These are phyloP conservation scores for Zaprionus kolodkinae DNA, from an alignment of 1,140 invertebrate species.

Conservation along the genomic window DNA sequence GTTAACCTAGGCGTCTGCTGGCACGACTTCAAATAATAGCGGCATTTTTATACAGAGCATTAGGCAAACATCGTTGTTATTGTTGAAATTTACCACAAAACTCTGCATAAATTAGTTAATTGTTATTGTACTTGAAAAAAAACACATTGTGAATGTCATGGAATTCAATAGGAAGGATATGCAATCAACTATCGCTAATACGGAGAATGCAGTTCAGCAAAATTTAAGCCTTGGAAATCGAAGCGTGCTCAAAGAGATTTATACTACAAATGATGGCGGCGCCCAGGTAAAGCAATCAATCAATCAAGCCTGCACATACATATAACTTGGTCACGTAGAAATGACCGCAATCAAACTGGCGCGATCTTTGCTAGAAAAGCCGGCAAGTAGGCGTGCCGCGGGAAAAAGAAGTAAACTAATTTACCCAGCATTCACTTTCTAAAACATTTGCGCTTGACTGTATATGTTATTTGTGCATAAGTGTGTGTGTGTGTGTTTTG, in stretches of 20 bases:
- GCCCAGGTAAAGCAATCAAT: slow-evolving; percentile 56
- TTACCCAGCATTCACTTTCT: slow-evolving; percentile 47
- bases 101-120: slow-evolving; percentile 5
- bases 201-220: slow-evolving; percentile 3
- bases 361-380: slow-evolving; percentile 6
- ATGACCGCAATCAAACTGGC: slow-evolving; percentile 1
- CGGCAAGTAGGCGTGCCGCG: slow-evolving; percentile 21
- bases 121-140: background rate
- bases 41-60: slow-evolving; percentile 54
- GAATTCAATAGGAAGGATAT: slow-evolving; percentile 43
- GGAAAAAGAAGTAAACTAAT: slow-evolving; percentile 17
- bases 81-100: background rate
- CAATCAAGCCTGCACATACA: slow-evolving; percentile 8
- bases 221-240: slow-evolving; percentile 40
- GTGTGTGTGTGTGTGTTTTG: background rate
- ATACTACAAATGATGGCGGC: slow-evolving; percentile 65
- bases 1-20: slow-evolving; percentile 19
- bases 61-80: slow-evolving; percentile 3
- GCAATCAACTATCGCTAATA: slow-evolving; percentile 3
- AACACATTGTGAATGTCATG: slow-evolving; percentile 36
- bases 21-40: slow-evolving; percentile 63
- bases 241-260: slow-evolving; percentile 61
- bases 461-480: background rate
- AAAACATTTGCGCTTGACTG: slow-evolving; percentile 9
- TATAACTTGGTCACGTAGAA: slow-evolving; percentile 15